phyloP scores from a whole-genome alignment of 2,113 vertebrate genomes.

The Hippocampus comes region DNA sequence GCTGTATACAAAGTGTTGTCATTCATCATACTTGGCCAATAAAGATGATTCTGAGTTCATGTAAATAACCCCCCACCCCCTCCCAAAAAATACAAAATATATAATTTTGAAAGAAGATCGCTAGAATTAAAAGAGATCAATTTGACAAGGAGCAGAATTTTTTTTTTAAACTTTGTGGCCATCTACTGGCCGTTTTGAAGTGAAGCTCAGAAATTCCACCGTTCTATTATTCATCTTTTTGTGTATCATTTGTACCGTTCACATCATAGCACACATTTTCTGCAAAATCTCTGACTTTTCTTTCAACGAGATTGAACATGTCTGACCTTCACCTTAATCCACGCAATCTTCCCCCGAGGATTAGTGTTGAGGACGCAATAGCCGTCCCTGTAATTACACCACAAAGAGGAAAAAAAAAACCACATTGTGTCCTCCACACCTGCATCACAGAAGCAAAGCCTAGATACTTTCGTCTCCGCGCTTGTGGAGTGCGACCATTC shows the following conservation, averaged over 20 bases:
- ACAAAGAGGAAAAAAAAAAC: background rate
- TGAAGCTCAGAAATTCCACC: background rate
- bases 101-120: too few relatives aligned
- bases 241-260: background rate
- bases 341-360: background rate
- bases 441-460: background rate
- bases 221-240: background rate
- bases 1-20: too few relatives aligned
- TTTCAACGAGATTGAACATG: background rate
- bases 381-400: background rate
- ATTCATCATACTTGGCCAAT: too few relatives aligned
- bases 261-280: too few relatives aligned
- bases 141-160: too few relatives aligned
- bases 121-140: too few relatives aligned
- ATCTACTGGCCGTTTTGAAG: slow-evolving; percentile 30
- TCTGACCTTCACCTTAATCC: background rate
- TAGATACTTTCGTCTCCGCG: background rate
- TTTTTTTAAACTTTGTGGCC: slow-evolving; percentile 35
- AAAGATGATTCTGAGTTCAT: too few relatives aligned
- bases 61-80: too few relatives aligned
- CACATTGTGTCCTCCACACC: background rate
- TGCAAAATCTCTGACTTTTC: background rate
- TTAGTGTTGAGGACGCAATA: background rate
- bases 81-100: too few relatives aligned
- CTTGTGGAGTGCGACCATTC: background rate